phyloP scores from a whole-genome alignment of 2,113 vertebrate species.

The Cygnus buccinator region DNA sequence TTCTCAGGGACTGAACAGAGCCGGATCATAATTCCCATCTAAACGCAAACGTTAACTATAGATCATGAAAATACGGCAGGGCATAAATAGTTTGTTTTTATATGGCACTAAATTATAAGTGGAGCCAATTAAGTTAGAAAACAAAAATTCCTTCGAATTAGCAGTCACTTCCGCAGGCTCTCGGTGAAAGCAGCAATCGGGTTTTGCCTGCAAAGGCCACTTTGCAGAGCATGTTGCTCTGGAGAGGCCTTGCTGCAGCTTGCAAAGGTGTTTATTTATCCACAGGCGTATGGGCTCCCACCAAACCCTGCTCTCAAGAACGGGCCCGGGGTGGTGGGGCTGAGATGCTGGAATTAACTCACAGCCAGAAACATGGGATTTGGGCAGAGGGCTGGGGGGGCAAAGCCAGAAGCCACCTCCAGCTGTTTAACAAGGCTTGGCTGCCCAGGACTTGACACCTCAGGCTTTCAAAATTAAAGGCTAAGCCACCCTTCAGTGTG shows the following conservation, averaged over 20 bases:
- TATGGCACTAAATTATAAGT: conserved; percentile 16
- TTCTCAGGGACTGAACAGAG: background rate
- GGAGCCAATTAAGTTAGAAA: conserved; percentile 19
- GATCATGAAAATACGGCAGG: conserved; percentile 25
- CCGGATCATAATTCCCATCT: background rate
- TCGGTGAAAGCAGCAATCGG: background rate
- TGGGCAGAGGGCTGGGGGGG: background rate
- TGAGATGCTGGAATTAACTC: background rate
- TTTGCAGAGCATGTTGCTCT: background rate
- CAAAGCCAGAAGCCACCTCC: background rate
- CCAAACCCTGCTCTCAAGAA: background rate
- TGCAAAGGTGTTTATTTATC: background rate
- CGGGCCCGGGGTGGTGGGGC: background rate
- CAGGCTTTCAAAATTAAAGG: background rate
- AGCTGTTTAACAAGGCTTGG: background rate
- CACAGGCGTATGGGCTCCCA: background rate
- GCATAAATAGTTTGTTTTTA: conserved; percentile 23
- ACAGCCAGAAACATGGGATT: background rate
- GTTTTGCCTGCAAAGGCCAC: background rate
- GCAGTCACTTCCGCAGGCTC: background rate
- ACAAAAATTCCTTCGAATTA: conserved; percentile 21
- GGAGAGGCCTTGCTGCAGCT: background rate
- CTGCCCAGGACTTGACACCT: background rate
- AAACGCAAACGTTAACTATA: conserved; percentile 24
- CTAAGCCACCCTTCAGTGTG: background rate